Evolutionary conservation across 2,797 vertebrate genomes (phyloP), one percentile per base, ranked within the genome.

Genomic region (Gymnopithys bicolor): DNA sequence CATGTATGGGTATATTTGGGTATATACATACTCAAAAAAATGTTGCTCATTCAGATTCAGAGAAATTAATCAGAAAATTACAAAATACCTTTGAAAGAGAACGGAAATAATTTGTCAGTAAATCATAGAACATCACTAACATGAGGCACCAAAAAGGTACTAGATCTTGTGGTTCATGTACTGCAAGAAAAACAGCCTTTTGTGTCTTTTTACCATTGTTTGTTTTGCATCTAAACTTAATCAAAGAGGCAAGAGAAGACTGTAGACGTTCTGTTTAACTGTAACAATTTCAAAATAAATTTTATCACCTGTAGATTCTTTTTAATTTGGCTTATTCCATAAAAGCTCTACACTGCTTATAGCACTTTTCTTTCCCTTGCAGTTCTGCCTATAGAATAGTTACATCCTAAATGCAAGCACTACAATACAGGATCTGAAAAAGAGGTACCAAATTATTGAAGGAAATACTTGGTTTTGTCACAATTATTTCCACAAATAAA

Each of bases 181-280:
- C 90, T 96, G 55, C 91, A 89, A 97, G 86, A 97, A 97, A 98
- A 89, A 6, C 89, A 95, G 89, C 62, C 89, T 94, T 97, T 93
- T 78, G 46, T 93, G 75, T 95, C 60, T 95, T 97, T 96, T 97
- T 96, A 49, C 74, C 66, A 92, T 97, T 96, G 93, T 71, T 95
- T 92, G 88, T 91, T 97, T 96, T 97, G 91, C 81, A 92, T 97
- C 94, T 97, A 91, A 97, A 96, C 96, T 96, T 97, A 97, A 97
- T 97, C 97, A 97, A 97, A 95, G 85, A 96, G 93, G 64, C 82
- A 97, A 93, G 49, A 96, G 87, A 96, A 89, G 64, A 79, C 27
- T 91, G 63, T 49, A 96, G 90, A 94, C 67, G 59, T 96, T 96
- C 95, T 93, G 89, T 64, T 88, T 87, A 89, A 91, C 76, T 95